phyloP scores from a whole-genome alignment of 2,888 invertebrate genomes.

The Lordiphosa fenestrarum region DNA sequence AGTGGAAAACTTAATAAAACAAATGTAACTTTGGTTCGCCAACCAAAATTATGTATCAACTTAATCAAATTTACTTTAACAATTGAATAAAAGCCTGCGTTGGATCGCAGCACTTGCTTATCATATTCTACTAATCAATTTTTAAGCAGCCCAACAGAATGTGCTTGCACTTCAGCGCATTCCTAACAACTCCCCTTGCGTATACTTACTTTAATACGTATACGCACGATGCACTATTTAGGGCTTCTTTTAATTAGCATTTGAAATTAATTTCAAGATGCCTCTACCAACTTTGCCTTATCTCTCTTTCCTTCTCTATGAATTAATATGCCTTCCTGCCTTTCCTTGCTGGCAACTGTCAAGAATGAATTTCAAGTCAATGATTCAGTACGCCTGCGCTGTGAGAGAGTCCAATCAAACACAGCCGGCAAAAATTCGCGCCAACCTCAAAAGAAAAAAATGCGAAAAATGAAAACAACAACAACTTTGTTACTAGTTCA shows the following conservation, averaged over 20 bases:
- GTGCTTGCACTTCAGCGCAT: too few relatives aligned
- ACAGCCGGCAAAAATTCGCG: constrained; percentile 47
- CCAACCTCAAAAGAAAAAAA: constrained; percentile 22
- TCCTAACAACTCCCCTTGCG: too few relatives aligned
- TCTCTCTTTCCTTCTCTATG: neutral
- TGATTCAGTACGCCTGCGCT: constrained; percentile 25
- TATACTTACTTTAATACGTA: neutral
- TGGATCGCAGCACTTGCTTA: too few relatives aligned
- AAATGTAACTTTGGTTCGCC: too few relatives aligned
- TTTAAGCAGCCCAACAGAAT: too few relatives aligned
- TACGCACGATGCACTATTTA: neutral
- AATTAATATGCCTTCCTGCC: constrained; percentile 4
- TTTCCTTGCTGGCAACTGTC: neutral
- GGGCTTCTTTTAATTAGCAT: neutral
- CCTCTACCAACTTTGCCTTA: neutral
- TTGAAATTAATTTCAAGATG: neutral
- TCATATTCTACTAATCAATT: too few relatives aligned
- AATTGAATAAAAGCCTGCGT: too few relatives aligned
- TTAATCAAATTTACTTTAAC: too few relatives aligned
- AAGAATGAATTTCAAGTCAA: constrained; percentile 10
- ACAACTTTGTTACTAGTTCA: constrained; percentile 51
- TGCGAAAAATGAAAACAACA: constrained; percentile 22
- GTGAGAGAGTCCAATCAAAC: constrained; percentile 18
- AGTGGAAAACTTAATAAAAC: too few relatives aligned
- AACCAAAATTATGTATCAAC: too few relatives aligned